Percentiles rank a stretch among this genome's conserved stretches.
These are phyloP conservation scores for Armadillidium nasatum DNA, from an alignment of 1,140 invertebrate genomes.

Conservation along the genomic window DNA sequence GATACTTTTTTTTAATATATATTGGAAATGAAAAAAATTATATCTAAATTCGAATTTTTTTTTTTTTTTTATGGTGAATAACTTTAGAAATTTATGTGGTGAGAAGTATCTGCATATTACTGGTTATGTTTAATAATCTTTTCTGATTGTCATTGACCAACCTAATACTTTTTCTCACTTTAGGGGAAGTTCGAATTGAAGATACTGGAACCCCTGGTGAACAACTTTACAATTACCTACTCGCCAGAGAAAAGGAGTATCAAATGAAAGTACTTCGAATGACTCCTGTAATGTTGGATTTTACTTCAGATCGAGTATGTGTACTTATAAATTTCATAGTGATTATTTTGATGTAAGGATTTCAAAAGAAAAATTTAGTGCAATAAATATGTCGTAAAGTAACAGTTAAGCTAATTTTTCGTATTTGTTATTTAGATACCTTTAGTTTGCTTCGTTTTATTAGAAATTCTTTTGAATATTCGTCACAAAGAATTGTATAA, in stretches of 20 bases:
- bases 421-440: not conserved
- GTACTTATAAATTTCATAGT: not conserved
- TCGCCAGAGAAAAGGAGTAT: constrained; percentile 65
- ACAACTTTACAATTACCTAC: constrained; percentile 67
- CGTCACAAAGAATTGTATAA: not conserved
- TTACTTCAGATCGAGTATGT: constrained; percentile 37
- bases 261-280: constrained; percentile 65
- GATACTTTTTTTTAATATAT: too few relatives aligned
- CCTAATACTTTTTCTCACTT: constrained; percentile 45
- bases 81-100: too few relatives aligned
- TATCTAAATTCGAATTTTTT: too few relatives aligned
- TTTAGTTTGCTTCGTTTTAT: not conserved
- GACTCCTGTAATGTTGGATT: constrained; percentile 52
- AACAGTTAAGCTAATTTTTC: not conserved
- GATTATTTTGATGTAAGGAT: not conserved
- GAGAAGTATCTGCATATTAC: too few relatives aligned
- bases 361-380: not conserved
- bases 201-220: constrained; percentile 61
- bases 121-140: too few relatives aligned
- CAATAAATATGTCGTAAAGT: not conserved
- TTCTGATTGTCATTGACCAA: too few relatives aligned
- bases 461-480: not conserved
- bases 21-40: too few relatives aligned
- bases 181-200: constrained; percentile 58
- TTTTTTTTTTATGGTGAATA: too few relatives aligned